phyloP scores from a whole-genome alignment of 2,888 invertebrate species.

The Agrenia bidenticulata region DNA sequence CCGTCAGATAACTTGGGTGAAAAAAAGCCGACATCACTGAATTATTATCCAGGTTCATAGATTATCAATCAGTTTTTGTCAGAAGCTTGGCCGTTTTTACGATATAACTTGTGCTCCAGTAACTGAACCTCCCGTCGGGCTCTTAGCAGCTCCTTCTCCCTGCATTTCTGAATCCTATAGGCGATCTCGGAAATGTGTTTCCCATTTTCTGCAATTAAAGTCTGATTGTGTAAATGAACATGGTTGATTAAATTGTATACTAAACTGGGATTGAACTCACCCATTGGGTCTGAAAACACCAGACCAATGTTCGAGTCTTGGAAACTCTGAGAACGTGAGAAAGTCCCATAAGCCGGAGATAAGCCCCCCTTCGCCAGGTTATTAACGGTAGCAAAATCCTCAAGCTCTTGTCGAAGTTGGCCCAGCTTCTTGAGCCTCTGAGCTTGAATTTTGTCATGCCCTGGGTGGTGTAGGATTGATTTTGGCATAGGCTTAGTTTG shows the following conservation, averaged over 20 bases:
- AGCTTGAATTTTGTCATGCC: background rate
- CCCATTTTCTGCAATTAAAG: conserved; percentile 8
- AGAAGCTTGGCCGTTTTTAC: background rate
- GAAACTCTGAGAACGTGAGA: too few species aligned
- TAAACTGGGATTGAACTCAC: too few species aligned
- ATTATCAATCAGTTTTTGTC: too few species aligned
- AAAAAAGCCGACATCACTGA: too few species aligned
- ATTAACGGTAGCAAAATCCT: conserved; percentile 30
- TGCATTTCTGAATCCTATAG: conserved; percentile 24
- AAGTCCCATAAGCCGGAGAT: too few species aligned
- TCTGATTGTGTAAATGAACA: too few species aligned
- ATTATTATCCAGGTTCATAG: too few species aligned
- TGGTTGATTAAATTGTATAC: too few species aligned
- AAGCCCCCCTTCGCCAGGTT: conserved; percentile 5
- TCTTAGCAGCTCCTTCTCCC: conserved; percentile 31
- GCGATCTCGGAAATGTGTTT: conserved; percentile 6
- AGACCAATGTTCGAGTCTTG: too few species aligned
- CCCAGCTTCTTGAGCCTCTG: conserved; percentile 12
- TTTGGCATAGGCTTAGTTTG: background rate
- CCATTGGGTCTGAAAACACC: too few species aligned
- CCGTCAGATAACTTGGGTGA: too few species aligned
- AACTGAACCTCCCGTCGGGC: conserved; percentile 31
- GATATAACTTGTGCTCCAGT: conserved; percentile 28
- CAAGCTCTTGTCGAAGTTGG: conserved; percentile 28
- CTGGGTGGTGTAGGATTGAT: background rate